Evolutionary conservation across 2,888 invertebrate species (phyloP).

Genomic region (Boloria selene): DNA sequence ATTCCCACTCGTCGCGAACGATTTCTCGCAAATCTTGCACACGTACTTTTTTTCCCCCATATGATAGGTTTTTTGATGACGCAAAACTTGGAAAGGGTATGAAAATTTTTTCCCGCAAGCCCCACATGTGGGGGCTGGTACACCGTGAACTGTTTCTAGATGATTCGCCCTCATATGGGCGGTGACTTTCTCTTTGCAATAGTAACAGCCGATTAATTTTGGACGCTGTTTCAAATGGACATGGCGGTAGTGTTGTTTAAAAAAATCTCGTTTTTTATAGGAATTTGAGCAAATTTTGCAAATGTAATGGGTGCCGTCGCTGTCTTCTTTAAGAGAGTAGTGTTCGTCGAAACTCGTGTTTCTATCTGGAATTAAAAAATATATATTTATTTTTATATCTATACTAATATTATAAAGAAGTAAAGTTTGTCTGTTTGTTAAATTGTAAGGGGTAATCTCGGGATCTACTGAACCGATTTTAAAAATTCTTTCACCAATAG

Average conservation of each 20-base stretch:
- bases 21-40: slow-evolving; percentile 75
- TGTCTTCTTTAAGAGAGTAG: slow-evolving; percentile 46
- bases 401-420: too few species aligned
- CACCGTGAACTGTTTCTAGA: slow-evolving; percentile 56
- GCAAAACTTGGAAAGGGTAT: slow-evolving; percentile 52
- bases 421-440: too few species aligned
- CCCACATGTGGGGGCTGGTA: slow-evolving; percentile 59
- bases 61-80: slow-evolving; percentile 59
- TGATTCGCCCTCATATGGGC: slow-evolving; percentile 53
- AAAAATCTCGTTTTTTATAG: slow-evolving; percentile 53
- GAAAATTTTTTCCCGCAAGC: slow-evolving; percentile 61
- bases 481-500: too few species aligned
- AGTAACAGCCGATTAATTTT: slow-evolving; percentile 52
- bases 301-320: slow-evolving; percentile 38
- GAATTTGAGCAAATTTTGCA: slow-evolving; percentile 54
- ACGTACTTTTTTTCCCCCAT: slow-evolving; percentile 60
- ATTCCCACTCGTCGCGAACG: slow-evolving; percentile 57
- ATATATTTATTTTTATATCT: too few species aligned
- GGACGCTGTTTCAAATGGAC: slow-evolving; percentile 58
- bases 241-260: slow-evolving; percentile 60
- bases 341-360: slow-evolving; percentile 43
- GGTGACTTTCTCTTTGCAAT: slow-evolving; percentile 54
- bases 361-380: slow-evolving; percentile 56
- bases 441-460: too few species aligned
- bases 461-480: too few species aligned